Evolutionary conservation across 2,797 vertebrate species (phyloP), one percentile per base, ranked within the genome.

Genomic region (Halcyon badia): DNA sequence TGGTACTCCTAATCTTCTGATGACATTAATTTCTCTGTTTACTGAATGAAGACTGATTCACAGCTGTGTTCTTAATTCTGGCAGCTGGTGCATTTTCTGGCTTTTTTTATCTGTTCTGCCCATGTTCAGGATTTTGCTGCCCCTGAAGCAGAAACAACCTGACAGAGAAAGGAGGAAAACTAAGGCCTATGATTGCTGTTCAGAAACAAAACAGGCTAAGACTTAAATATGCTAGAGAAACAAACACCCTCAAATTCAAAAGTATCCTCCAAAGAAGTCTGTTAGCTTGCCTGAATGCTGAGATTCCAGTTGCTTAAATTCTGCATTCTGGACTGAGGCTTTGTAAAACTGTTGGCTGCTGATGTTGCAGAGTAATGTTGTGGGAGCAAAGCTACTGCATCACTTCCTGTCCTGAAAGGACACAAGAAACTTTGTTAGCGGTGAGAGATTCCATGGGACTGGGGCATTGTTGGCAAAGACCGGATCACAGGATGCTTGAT

Each of bases 31-130:
- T 88, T 83, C 44, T 42, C 13, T 69, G 1, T 71, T 68, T 93
- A 5, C 46, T 92, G 81, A 82, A 82, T 84, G 83, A 64, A 75
- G 60, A 64, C 61, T 86, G 73, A 89, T 94, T 90, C 89, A 90
- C 91, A 95, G 89, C 87, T 95, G 87, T 89, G 78, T 80, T 91
- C 87, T 85, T 87, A 92, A 61, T 94, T 51, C 39, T 94, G 54
- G 51, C 78, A 92, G 87, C 89, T 94, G 93, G 39, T 92, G 41
- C 12, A 25, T 93, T 82, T 94, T 94, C 31, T 78, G 48, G 15
- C 22, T 66, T 9, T 75, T 91, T 61, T 64, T 75, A 18, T 72
- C 30, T 79, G 31, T 72, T 84, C n/a, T 84, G 33, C 18, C 49
- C 0, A 0, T 87, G 14, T 84, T 94, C 51, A 84, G 57, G 49